Evolutionary conservation across 2,797 vertebrate species (phyloP).

Genomic region (Chromobotia macracanthus): DNA sequence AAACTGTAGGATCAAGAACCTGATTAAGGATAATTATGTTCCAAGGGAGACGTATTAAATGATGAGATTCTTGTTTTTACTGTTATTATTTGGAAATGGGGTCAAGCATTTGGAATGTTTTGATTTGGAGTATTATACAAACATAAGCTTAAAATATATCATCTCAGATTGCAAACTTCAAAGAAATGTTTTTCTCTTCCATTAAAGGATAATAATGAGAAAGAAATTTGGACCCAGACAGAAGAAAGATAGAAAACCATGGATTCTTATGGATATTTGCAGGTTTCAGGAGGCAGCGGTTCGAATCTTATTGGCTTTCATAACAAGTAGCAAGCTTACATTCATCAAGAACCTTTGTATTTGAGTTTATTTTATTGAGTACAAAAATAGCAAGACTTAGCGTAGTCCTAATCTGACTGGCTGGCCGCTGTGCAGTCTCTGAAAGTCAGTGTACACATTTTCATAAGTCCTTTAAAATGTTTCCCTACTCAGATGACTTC

Average conservation of each 20-base stretch:
- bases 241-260: not conserved
- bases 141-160: not conserved
- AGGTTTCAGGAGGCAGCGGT: not conserved
- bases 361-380: not conserved
- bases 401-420: not conserved
- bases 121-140: not conserved
- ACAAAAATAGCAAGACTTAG: not conserved
- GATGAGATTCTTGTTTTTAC: slow-evolving; percentile 52
- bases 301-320: slow-evolving; percentile 1
- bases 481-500: too few species aligned
- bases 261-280: slow-evolving; percentile 8
- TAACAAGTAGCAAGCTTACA: not conserved
- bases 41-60: slow-evolving; percentile 60
- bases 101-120: slow-evolving; percentile 1
- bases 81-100: slow-evolving; percentile 51
- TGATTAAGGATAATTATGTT: slow-evolving; percentile 68
- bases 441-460: not conserved
- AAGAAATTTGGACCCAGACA: not conserved
- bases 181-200: not conserved
- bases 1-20: slow-evolving; percentile 58
- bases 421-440: not conserved
- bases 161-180: not conserved
- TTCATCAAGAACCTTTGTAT: not conserved
- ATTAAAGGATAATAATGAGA: not conserved
- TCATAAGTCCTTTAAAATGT: too few species aligned